Evolutionary conservation across 2,797 vertebrate genomes (phyloP), one percentile per base, ranked within the genome.

Genomic region (Sciurus vulgaris): DNA sequence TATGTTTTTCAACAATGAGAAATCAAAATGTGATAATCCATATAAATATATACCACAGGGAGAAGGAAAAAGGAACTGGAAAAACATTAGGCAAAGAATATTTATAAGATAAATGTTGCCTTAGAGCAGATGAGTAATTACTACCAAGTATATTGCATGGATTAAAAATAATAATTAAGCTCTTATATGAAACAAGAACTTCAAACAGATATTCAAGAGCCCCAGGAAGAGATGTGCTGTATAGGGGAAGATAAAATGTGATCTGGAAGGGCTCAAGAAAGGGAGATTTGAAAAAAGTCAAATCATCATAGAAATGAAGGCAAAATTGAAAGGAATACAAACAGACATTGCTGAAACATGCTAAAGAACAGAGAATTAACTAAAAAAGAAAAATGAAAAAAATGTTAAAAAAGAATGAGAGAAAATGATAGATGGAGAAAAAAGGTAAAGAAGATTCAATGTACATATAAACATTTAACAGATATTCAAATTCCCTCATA

Each of bases 161-260:
- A 82, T 86, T 82, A 56, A 82, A 92, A 81, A 90, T 30, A 81
- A 28, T 67, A 54, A 63, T 47, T 20, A 49, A 67, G n/a, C 56
- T 22, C 9, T 89, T 89, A 86, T 72, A 69, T 82, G 81, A 82
- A 70, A 86, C 17, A 86, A 81, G 56, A 89, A 22, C 74, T 86
- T 92, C 54, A 92, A 47, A 33, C 17, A 86, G 85, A 86, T 26
- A 76, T 89, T 20, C 12, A 67, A 82, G 24, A 91, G 5, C 20
- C 63, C 8, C 47, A 26, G 6, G 59, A 69, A 89, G 61, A 59
- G 7, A 22, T 15, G 47, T 20, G 20, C 82, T 10, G 17, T 30
- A 10, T 47, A 65, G 24, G 44, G 91, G 77, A 82, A 89, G 61
- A 30, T 72, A n/a, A 72, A 65, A 65, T 67, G 22, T 83, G 56